Evolutionary conservation across 2,888 invertebrate genomes (phyloP).

Genomic region (Trissolcus brochymenae): DNA sequence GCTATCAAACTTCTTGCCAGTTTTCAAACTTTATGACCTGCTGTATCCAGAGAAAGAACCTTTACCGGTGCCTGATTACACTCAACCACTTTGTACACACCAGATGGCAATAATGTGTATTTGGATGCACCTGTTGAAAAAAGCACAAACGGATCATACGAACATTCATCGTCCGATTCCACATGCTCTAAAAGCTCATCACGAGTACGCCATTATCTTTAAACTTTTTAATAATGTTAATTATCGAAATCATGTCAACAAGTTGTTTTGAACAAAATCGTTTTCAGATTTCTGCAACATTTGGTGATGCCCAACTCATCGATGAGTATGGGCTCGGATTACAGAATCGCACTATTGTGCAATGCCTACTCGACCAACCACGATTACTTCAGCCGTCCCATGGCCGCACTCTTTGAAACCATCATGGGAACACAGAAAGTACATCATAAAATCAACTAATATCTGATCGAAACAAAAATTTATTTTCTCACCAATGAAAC

Average conservation of each 20-base stretch:
- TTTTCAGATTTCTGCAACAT: slow-evolving; percentile 88
- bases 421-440: slow-evolving; percentile 84
- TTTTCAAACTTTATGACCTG: slow-evolving; percentile 92
- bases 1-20: slow-evolving; percentile 78
- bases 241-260: background rate
- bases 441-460: background rate
- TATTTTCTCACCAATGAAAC: background rate
- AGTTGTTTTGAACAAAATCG: background rate
- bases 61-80: slow-evolving; percentile 91
- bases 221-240: background rate
- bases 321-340: slow-evolving; percentile 89
- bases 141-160: slow-evolving; percentile 91
- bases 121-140: slow-evolving; percentile 96
- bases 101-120: slow-evolving; percentile 97
- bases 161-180: slow-evolving; percentile 88
- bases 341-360: slow-evolving; percentile 92
- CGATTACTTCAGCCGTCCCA: slow-evolving; percentile 92
- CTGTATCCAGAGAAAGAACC: slow-evolving; percentile 95
- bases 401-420: slow-evolving; percentile 93
- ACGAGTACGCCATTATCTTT: slow-evolving; percentile 81
- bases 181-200: slow-evolving; percentile 87
- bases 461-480: background rate
- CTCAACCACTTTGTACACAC: slow-evolving; percentile 89
- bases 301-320: slow-evolving; percentile 85
- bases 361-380: slow-evolving; percentile 97